phyloP scores from a whole-genome alignment of 2,113 vertebrate species.

The Chlamydotis undulata region DNA sequence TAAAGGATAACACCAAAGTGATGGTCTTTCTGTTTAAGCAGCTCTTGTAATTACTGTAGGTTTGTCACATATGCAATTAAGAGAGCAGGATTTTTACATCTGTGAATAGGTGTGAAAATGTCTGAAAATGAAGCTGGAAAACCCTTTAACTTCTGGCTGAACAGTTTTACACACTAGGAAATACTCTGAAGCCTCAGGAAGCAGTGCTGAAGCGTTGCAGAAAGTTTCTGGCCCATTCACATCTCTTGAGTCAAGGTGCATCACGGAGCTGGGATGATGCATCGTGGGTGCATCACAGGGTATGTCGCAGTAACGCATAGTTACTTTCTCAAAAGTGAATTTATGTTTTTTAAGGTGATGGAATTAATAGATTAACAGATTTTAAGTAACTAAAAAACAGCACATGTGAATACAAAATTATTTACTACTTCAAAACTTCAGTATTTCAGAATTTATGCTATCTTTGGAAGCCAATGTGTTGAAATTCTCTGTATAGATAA shows the following conservation, averaged over 20 bases:
- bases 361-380: not conserved
- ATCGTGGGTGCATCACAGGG: fast-evolving
- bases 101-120: not conserved
- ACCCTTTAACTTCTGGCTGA: not conserved
- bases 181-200: not conserved
- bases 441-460: not conserved
- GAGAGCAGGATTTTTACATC: not conserved
- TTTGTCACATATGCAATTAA: not conserved
- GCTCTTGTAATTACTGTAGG: not conserved
- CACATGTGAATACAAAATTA: not conserved
- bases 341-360: not conserved
- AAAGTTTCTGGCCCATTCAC: fast-evolving
- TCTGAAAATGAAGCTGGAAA: not conserved
- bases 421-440: not conserved
- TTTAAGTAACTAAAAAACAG: not conserved
- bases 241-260: not conserved
- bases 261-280: not conserved
- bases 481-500: not conserved
- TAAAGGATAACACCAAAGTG: not conserved
- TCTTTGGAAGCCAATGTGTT: not conserved
- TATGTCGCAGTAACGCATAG: fast-evolving
- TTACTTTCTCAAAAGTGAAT: not conserved
- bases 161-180: not conserved
- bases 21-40: not conserved
- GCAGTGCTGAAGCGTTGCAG: fast-evolving